Evolutionary conservation across 2,113 vertebrate species (phyloP), one percentile per base, ranked within the genome.

Genomic region (Desmodus rotundus): DNA sequence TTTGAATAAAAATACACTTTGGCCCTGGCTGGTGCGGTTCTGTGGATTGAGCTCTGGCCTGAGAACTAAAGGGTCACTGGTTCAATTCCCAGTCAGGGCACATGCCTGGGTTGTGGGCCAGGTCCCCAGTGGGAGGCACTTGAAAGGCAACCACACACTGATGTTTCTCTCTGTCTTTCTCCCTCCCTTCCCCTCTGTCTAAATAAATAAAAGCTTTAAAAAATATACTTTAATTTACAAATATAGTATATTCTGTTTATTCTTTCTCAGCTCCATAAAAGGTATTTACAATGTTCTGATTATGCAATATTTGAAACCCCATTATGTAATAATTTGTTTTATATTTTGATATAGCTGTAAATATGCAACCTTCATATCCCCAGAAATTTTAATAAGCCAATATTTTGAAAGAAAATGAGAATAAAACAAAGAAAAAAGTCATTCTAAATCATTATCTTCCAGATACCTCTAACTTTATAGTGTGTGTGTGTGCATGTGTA

Each of bases 361-460:
- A 73, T 68, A 65, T 90, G 19, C 15, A 1, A 90, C 10, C 7
- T 63, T 58, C 7, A 58, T 15, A 50, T 28, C 4, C 4, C 43
- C n/a, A 76, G 28, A 83, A 73, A 92, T 15, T 52, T 47, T 84
- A 77, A 74, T 73, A 93, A 78, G 94, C 8, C 3, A 74, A 54
- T 47, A 50, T 85, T 87, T 89, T 76, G 3, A 84, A 89, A 81
- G 33, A 76, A 0, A 72, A n/a, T 85, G 3, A 95, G 4, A 70
- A 91, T 43, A 86, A 84, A 96, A 84, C 1, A 58, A 87, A 89
- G 15, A 36, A 41, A 52, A 92, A 36, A 2, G 0, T 47, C 13
- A 81, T 17, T 80, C 6, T 81, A 93, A 93, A 67, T 82, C 17
- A 2, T 82, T 74, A 28, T 77, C 24, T 78, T 26, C 8, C n/a